These are phyloP conservation scores for Mus minutoides DNA, from an alignment of 2,797 vertebrate species.

Conservation along the genomic window DNA sequence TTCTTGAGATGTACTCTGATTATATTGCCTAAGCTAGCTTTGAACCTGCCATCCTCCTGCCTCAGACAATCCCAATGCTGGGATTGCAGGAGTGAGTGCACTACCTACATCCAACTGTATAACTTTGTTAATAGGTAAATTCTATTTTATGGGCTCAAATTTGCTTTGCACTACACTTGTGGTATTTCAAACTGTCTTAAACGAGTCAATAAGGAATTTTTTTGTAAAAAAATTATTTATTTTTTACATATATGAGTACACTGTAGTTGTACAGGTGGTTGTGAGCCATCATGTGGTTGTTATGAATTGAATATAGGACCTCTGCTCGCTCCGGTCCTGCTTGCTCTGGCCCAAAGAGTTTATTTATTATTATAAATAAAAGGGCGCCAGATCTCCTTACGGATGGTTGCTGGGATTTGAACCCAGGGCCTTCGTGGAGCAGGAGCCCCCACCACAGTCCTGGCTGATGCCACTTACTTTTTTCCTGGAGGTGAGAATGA, in stretches of 20 bases:
- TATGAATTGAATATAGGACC: too few relatives aligned
- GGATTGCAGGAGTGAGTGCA: neutral
- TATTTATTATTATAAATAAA: too few relatives aligned
- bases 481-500: neutral
- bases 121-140: neutral
- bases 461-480: neutral
- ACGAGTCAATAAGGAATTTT: neutral
- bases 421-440: too few relatives aligned
- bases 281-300: too few relatives aligned
- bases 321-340: too few relatives aligned
- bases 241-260: too few relatives aligned
- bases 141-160: neutral
- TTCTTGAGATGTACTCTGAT: neutral
- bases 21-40: neutral
- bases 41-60: neutral
- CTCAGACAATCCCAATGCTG: neutral
- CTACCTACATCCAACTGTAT: neutral
- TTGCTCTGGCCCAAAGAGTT: too few relatives aligned
- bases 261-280: too few relatives aligned
- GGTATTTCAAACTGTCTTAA: neutral
- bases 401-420: too few relatives aligned
- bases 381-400: too few relatives aligned
- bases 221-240: too few relatives aligned
- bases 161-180: neutral
- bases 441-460: too few relatives aligned